Conservation (phyloP, 2,888 invertebrate genomes). For the Dione vanillae region DNA sequence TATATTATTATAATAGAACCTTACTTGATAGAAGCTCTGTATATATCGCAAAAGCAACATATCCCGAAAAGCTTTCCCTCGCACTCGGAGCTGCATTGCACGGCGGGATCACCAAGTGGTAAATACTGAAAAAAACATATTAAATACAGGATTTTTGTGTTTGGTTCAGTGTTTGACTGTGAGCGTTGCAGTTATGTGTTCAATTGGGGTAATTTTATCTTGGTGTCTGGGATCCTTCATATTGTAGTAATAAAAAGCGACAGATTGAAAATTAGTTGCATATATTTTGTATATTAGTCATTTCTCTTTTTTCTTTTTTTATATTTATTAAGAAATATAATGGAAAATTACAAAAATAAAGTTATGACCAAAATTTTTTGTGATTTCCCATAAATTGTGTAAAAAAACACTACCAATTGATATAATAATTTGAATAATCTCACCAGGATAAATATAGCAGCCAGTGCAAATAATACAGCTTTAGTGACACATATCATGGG, state of each 20-base stretch:
- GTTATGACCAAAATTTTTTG: no score
- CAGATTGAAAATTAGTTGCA: no score
- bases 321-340: no score
- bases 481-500: slow-evolving; percentile 55
- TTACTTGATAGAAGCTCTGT: slow-evolving; percentile 52
- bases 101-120: slow-evolving; percentile 59
- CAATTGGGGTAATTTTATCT: no score
- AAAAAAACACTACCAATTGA: neutral
- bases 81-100: slow-evolving; percentile 42
- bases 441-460: slow-evolving; percentile 59
- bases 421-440: slow-evolving; percentile 41
- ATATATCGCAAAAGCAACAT: slow-evolving; percentile 56
- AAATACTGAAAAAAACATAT: slow-evolving; percentile 57
- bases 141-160: neutral
- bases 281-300: no score
- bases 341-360: no score
- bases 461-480: slow-evolving; percentile 51
- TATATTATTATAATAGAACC: slow-evolving; percentile 38
- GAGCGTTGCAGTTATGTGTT: no score
- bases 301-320: no score
- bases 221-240: no score
- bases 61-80: slow-evolving; percentile 22
- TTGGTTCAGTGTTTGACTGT: no score
- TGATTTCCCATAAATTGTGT: no score
- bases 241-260: no score